Conservation (phyloP, 2,113 vertebrate species). For the Oxyura jamaicensis region DNA sequence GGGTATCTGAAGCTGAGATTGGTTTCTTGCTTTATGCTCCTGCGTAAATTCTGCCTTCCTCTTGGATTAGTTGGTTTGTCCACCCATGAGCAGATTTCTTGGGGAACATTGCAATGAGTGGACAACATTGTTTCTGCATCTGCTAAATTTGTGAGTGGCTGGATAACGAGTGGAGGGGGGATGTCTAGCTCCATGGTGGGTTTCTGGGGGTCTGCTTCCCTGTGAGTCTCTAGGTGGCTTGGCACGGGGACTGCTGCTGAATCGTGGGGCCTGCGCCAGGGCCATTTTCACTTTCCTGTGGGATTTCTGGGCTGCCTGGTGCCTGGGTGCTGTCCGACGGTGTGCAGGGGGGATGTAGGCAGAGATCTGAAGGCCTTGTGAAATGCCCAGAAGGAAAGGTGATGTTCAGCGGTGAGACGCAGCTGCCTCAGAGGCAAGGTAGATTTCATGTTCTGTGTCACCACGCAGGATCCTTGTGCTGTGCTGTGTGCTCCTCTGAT, state of each 20-base stretch:
- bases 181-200: background rate
- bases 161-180: background rate
- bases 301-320: background rate
- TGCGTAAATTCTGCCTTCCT: background rate
- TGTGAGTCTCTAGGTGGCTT: background rate
- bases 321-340: background rate
- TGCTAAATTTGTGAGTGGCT: background rate
- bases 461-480: background rate
- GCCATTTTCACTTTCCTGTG: background rate
- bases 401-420: background rate
- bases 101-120: background rate
- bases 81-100: background rate
- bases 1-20: background rate
- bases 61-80: background rate
- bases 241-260: background rate
- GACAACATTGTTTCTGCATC: background rate
- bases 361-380: background rate
- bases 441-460: background rate
- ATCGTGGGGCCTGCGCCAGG: background rate
- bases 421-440: background rate
- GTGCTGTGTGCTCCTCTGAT: background rate
- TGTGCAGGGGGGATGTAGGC: background rate
- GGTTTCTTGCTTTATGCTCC: background rate
- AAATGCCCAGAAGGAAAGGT: background rate
- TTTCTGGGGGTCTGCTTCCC: background rate